Evolutionary conservation across 2,888 invertebrate genomes (phyloP).

Genomic region (Aphidius colemani): DNA sequence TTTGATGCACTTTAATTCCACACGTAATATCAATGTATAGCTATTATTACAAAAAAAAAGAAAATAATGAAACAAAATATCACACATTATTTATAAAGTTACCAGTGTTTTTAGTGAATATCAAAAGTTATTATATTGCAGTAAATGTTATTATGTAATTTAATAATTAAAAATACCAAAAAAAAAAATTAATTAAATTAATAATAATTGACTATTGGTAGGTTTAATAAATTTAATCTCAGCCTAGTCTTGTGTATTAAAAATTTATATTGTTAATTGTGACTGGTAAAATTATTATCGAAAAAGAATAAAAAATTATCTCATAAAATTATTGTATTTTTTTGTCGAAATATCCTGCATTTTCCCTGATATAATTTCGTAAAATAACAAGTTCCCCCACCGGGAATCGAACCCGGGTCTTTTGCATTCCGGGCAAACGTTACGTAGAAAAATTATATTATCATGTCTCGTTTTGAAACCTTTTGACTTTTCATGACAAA

Average conservation of each 20-base stretch:
- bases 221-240: background rate
- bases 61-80: background rate
- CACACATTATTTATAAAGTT: slow-evolving; percentile 9
- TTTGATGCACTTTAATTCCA: background rate
- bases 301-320: too few relatives aligned
- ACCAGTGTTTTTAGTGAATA: background rate
- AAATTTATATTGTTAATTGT: slow-evolving; percentile 47
- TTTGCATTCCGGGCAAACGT: too few relatives aligned
- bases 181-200: slow-evolving; percentile 1
- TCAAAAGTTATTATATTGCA: background rate
- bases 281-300: slow-evolving; percentile 2
- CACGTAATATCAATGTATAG: too few relatives aligned
- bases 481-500: too few relatives aligned
- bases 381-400: too few relatives aligned
- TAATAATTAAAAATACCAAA: slow-evolving; percentile 6
- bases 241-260: slow-evolving; percentile 51
- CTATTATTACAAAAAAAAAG: background rate
- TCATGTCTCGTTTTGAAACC: too few relatives aligned
- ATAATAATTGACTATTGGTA: background rate
- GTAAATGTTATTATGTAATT: background rate
- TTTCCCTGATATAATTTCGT: too few relatives aligned
- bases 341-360: too few relatives aligned
- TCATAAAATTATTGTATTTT: too few relatives aligned
- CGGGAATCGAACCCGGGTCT: too few relatives aligned
- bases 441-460: too few relatives aligned